Evolutionary conservation across 2,113 vertebrate species (phyloP).

Genomic region (Felis chaus): DNA sequence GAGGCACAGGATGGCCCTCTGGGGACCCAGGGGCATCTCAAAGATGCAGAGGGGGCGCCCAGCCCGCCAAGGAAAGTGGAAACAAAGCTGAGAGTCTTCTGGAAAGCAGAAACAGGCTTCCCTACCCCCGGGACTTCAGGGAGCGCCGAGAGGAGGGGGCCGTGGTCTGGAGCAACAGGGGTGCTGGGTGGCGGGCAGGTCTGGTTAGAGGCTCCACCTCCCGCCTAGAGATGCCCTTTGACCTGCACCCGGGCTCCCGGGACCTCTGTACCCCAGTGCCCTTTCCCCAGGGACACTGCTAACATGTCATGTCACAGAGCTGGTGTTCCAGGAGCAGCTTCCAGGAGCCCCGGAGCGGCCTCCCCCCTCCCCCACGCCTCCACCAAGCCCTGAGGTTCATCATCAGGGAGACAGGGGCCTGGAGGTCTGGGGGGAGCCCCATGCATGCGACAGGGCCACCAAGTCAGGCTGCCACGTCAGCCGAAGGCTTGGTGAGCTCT

Average conservation of each 20-base stretch:
- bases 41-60: too few species aligned
- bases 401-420: neutral
- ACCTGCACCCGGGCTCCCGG: neutral
- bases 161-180: too few species aligned
- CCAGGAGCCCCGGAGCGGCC: neutral
- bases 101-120: neutral
- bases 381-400: neutral
- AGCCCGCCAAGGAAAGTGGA: neutral
- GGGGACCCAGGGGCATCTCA: neutral
- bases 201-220: neutral
- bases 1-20: neutral
- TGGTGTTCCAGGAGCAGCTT: too few species aligned
- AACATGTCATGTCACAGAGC: neutral
- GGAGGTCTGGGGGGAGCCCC: neutral
- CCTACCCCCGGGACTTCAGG: neutral
- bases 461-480: neutral
- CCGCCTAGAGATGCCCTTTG: neutral
- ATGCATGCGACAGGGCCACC: neutral
- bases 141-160: neutral
- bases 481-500: too few species aligned
- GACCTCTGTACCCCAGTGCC: neutral
- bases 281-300: neutral
- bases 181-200: too few species aligned
- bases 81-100: neutral
- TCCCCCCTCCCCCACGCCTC: fast-evolving